Evolutionary conservation across 2,888 invertebrate genomes (phyloP), one percentile per base, ranked within the genome.

Genomic region (Laspeyria flexula): DNA sequence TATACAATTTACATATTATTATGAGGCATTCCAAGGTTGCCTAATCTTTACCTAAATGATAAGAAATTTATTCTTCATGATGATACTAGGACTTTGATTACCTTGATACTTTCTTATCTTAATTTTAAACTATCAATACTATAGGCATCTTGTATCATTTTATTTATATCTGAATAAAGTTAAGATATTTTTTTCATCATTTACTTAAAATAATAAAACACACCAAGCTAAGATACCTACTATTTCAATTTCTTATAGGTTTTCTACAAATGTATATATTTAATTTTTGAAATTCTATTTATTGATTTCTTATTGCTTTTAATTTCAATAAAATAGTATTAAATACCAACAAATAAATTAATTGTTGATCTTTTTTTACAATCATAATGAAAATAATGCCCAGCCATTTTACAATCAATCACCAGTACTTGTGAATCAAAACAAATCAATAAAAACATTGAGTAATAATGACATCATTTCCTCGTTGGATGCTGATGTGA

Each of bases 1-100:
- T 62, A 56, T 61, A 49, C 50, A 65, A 67, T 67, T 61, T 57
- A 45, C 43, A 34, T 60, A 49, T 51, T 60, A 49, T 51, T 43
- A 18, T 41, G 48, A 50, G 48, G 51, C 53, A 74, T 75, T 69
- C 60, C 74, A 83, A 82, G 78, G 77, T 69, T 72, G 57, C 57
- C 46, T 76, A 78, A 79, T 82, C 75, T 75, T 70, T 51, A 57
- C 54, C 55, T 11, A 54, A 69, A 58, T 60, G 67, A 69, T 68
- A 68, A 65, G 48, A 54, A 63, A 50, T 59, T 25, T 49, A 44
- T 46, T 45, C 31, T 43, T 48, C 49, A 60, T 60, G 52, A 42
- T 53, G 40, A 69, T 69, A 59, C 25, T 18, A 3, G 2, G 5
- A 18, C 15, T 45, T 40, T 41, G 52, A 13, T 9, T 49, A 58